Conservation (phyloP, 2,113 vertebrate species). For the Urocynchramus pylzowi region DNA sequence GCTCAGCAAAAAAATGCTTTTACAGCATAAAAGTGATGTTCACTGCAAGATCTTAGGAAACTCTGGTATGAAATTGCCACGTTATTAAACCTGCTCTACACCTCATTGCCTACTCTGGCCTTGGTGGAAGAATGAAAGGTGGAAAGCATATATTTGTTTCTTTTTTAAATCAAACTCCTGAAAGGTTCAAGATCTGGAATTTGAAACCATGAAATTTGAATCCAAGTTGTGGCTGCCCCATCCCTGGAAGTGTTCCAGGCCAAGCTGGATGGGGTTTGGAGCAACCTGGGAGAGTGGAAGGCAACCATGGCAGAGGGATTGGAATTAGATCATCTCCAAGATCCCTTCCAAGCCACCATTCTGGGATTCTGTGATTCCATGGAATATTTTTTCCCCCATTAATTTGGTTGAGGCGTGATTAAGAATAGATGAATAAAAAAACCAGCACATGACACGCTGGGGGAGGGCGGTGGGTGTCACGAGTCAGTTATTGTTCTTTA, state of each 20-base stretch:
- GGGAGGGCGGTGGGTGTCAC: background rate
- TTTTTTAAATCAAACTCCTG: background rate
- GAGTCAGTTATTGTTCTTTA: background rate
- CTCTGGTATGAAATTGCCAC: background rate
- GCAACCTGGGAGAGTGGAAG: background rate
- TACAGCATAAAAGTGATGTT: background rate
- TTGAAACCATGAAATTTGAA: background rate
- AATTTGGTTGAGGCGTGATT: background rate
- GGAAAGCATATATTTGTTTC: background rate
- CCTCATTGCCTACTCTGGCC: background rate
- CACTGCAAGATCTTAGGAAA: background rate
- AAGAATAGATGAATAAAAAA: background rate
- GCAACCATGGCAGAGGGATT: background rate
- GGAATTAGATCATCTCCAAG: background rate
- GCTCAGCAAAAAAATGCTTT: background rate
- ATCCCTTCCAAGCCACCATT: background rate
- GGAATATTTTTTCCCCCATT: background rate
- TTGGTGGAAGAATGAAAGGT: background rate
- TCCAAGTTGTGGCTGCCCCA: background rate
- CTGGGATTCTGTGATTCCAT: background rate
- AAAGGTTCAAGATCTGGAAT: background rate
- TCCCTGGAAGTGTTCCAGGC: background rate
- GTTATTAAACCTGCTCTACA: background rate
- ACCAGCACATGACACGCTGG: background rate
- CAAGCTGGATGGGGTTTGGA: background rate